Evolutionary conservation across 2,888 invertebrate genomes (phyloP), one percentile per base, ranked within the genome.

Genomic region (Eupithecia vulgata): DNA sequence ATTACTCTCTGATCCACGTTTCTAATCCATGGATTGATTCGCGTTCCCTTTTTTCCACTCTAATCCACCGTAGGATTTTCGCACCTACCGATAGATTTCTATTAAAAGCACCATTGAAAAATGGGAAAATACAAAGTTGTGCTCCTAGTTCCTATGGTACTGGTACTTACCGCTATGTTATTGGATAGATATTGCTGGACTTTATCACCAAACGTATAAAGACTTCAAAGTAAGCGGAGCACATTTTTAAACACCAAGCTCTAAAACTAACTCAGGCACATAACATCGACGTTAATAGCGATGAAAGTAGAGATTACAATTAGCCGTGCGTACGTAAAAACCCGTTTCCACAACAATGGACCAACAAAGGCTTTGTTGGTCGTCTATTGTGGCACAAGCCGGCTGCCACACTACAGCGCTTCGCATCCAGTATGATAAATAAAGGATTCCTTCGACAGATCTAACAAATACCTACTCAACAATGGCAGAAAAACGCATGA

Each of bases 331-430:
- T 34, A 70, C 70, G 70, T 70, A 71, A 72, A 76, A 75, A 65
- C 72, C 52, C 30, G 37, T 70, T 71, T 67, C 62, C 37, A 76
- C 76, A 75, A 85, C 87, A 87, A 86, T 85, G 75, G 81, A 70
- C 80, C 81, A 82, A 85, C 85, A 87, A 87, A 83, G 79, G 78
- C 81, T 84, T 87, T 86, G 88, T 88, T 80, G 67, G 77, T 57
- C 78, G 69, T 57, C 81, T 71, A 85, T 87, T 88, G 87, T 84
- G 76, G 80, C 71, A 74, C 72, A 69, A 8, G 42, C 30, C 13
- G 57, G 52, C 59, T 12, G 25, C 21, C 57, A 25, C 25, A 13
- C 25, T 5, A 57, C 57, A 25, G 57, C 57, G 52, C 52, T 21
- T 13, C 10, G 57, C 57, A 13, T 57, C 25, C 57, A 57, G 25